Percentiles rank a stretch among this genome's conserved stretches.
These are phyloP conservation scores for Dioctria linearis DNA, from an alignment of 2,888 invertebrate species.

Conservation along the genomic window DNA sequence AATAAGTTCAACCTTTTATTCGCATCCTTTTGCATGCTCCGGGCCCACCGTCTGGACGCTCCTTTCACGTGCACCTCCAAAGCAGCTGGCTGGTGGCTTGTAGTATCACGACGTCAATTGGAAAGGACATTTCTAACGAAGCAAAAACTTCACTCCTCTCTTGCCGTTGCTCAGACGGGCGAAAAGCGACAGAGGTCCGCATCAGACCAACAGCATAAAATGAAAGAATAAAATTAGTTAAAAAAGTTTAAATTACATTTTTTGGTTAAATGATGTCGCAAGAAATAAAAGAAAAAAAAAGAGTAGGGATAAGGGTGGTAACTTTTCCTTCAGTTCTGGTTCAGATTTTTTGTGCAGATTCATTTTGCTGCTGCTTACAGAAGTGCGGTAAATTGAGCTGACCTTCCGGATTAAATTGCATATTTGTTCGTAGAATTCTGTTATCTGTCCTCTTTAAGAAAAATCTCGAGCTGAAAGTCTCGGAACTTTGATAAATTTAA, in stretches of 20 bases:
- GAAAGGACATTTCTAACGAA: constrained; percentile 46
- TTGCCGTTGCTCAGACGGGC: constrained; percentile 8
- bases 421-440: too few relatives aligned
- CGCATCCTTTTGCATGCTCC: constrained; percentile 38
- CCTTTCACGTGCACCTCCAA: too few relatives aligned
- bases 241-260: constrained; percentile 54
- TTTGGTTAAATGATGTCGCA: constrained; percentile 52
- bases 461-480: too few relatives aligned
- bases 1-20: constrained; percentile 50
- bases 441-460: too few relatives aligned
- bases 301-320: neutral
- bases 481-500: too few relatives aligned
- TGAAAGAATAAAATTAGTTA: constrained; percentile 47
- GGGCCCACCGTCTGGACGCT: constrained; percentile 26
- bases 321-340: neutral
- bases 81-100: neutral
- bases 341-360: too few relatives aligned
- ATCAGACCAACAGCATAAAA: constrained; percentile 4
- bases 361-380: too few relatives aligned
- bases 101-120: constrained; percentile 36
- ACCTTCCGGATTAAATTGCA: too few relatives aligned
- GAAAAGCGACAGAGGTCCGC: constrained; percentile 12
- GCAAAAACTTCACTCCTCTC: constrained; percentile 29
- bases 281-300: neutral
- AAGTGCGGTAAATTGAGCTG: too few relatives aligned